Base-by-base conservation (phyloP, 2,888 invertebrate species). In the Subacronicta megacephala region DNA sequence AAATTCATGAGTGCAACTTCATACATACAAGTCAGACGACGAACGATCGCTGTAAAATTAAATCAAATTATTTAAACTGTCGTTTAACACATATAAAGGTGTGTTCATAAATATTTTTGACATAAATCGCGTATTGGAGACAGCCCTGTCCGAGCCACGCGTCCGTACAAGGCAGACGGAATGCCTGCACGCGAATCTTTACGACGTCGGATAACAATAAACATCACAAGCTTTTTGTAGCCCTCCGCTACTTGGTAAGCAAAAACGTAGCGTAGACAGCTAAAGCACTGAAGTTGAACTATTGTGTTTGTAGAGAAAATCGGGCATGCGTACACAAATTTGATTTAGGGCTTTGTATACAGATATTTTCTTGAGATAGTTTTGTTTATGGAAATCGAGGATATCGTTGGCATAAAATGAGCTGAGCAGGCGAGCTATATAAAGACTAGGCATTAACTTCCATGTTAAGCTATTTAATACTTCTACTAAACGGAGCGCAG, bases 121-220 rank as follows among this genome's bases (percentile, higher is more conserved):
- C 35, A 51, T 66, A 64, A 72, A 72, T 57, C 36, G 56, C 42
- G 57, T 72, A 51, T 65, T 46, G 35, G 53, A 52, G 68, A 36
- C 72, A 81, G 46, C 77, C 75, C 79, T 80, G 43, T 51, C 41
- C 54, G 50, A 61, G 55, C 38, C 61, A 53, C 53, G 56, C 53
- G 54, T 56, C 78, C 75, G n/a, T 75, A 81, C 73, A 82, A 69
- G 78, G 80, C 60, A 40, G 64, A 62, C 54, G 72, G 72, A 78
- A 80, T 81, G 74, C 74, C 62, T 67, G 75, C 62, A 69, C 72
- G 76, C 70, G 69, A 60, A 76, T 78, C 75, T 84, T 86, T 82
- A 84, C 75, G 80, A 79, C 61, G 47, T 57, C 66, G 75, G 79
- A 79, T 80, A 75, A 84, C 83, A 83, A 88, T 89, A 87, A 86